Evolutionary conservation across 2,797 vertebrate genomes (phyloP).

Genomic region (Periophthalmus magnuspinnatus): DNA sequence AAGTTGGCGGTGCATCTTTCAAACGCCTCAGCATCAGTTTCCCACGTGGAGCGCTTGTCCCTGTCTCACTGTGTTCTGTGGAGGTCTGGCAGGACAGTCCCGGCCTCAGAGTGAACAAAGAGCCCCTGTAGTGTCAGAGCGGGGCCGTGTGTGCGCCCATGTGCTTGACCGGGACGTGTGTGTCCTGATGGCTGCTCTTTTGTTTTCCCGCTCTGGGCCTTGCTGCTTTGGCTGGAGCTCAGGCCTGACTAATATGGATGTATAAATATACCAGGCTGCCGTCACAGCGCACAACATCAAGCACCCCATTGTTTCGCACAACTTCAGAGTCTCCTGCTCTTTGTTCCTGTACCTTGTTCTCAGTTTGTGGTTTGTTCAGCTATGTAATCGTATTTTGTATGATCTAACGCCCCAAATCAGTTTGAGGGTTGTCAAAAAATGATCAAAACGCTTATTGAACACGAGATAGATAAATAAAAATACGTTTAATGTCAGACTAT

Average conservation of each 20-base stretch:
- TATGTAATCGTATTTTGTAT: neutral
- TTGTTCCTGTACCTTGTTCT: slow-evolving; percentile 50
- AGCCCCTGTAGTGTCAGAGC: slow-evolving; percentile 64
- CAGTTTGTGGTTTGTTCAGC: slow-evolving; percentile 45
- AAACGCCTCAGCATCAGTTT: neutral
- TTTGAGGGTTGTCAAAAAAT: too few species aligned
- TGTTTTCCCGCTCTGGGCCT: slow-evolving; percentile 69
- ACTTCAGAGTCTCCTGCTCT: slow-evolving; percentile 60
- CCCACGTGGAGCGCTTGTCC: slow-evolving; percentile 46
- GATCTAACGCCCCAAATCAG: slow-evolving; percentile 5
- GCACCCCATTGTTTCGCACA: slow-evolving; percentile 68
- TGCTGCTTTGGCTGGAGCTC: slow-evolving; percentile 66
- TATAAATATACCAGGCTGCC: slow-evolving; percentile 75
- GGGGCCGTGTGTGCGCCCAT: slow-evolving; percentile 25
- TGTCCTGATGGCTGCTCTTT: slow-evolving; percentile 64
- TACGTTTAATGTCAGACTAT: too few species aligned
- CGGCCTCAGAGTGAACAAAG: slow-evolving; percentile 64
- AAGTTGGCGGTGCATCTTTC: neutral
- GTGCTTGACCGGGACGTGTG: slow-evolving; percentile 35
- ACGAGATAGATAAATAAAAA: too few species aligned
- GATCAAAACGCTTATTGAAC: too few species aligned
- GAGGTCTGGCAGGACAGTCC: slow-evolving; percentile 50
- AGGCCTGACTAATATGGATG: slow-evolving; percentile 74
- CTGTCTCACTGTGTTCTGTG: slow-evolving; percentile 50
- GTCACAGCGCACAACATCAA: slow-evolving; percentile 69